phyloP scores from a whole-genome alignment of 35 echinoderm and acorn worm genomes.

The Apostichopus californicus region DNA sequence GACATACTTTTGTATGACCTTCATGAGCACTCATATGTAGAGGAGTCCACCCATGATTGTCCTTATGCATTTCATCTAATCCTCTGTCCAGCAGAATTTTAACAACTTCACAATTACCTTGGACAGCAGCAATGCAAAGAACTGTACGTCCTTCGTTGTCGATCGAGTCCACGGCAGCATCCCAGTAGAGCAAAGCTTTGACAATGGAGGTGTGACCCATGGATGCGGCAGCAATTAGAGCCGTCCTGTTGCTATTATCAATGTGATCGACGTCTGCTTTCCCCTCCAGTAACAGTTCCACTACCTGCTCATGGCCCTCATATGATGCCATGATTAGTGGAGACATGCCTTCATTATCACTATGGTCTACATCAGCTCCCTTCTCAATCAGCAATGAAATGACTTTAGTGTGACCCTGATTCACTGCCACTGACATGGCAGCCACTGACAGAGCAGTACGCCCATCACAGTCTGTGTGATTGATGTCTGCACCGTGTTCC shows the following conservation, averaged over 20 bases:
- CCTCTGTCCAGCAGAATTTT: conserved; percentile 86
- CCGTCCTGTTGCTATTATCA: conserved; percentile 90
- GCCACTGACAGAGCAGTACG: conserved; percentile 94
- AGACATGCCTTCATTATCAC: conserved; percentile 98
- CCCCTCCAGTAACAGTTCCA: conserved; percentile 93
- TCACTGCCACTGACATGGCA: conserved; percentile 94
- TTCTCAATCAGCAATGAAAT: conserved; percentile 79
- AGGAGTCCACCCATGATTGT: conserved; percentile 97
- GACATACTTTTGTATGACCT: conserved; percentile 91
- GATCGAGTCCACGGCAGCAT: conserved; percentile 92
- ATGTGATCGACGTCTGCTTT: conserved; percentile 91
- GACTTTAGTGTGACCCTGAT: conserved; percentile 91
- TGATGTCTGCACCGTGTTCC: conserved; percentile 87
- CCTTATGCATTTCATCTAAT: conserved; percentile 98
- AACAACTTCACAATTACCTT: conserved; percentile 91
- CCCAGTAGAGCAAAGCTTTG: conserved; percentile 83
- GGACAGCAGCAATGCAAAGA: conserved; percentile 89
- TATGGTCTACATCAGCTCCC: conserved; percentile 89
- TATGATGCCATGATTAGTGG: conserved; percentile 92
- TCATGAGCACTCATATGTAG: conserved; percentile 95
- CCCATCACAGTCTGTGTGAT: conserved; percentile 93
- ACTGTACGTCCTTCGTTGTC: conserved; percentile 97
- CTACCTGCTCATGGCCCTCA: conserved; percentile 89
- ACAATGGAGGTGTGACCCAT: conserved; percentile 94
- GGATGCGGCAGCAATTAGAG: conserved; percentile 91